These are phyloP conservation scores for Tethya wilhelma DNA, from an alignment of 37 sponge, comb jelly and placozoan genomes.

Conservation along the genomic window DNA sequence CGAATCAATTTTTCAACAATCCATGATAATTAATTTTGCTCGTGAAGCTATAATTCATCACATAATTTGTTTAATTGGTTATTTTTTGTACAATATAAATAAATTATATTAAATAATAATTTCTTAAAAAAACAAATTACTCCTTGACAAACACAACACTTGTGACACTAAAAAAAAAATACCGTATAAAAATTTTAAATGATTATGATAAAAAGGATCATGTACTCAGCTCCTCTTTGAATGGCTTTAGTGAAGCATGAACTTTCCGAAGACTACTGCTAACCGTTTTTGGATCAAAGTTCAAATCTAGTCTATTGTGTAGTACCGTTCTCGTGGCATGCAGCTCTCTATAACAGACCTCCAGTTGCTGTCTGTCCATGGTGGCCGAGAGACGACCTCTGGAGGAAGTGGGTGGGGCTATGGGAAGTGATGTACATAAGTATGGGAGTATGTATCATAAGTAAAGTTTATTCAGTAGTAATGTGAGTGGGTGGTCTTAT, in stretches of 20 bases:
- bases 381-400: not conserved
- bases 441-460: not conserved
- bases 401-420: not conserved
- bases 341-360: constrained; percentile 44
- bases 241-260: constrained; percentile 2
- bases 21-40: too few relatives aligned
- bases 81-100: not conserved
- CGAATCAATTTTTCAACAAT: too few relatives aligned
- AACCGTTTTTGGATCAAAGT: not conserved
- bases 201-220: not conserved
- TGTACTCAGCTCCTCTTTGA: not conserved
- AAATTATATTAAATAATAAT: not conserved
- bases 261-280: not conserved
- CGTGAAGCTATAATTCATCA: too few relatives aligned
- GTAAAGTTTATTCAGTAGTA: not conserved
- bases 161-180: too few relatives aligned
- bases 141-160: not conserved
- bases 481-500: not conserved
- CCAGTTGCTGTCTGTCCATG: constrained; percentile 32
- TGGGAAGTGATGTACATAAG: not conserved
- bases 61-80: too few relatives aligned
- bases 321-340: not conserved
- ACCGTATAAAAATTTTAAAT: too few relatives aligned
- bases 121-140: not conserved
- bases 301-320: not conserved